Evolutionary conservation across 2,113 vertebrate species (phyloP), one percentile per base, ranked within the genome.

Genomic region (Siphamia tubifer): DNA sequence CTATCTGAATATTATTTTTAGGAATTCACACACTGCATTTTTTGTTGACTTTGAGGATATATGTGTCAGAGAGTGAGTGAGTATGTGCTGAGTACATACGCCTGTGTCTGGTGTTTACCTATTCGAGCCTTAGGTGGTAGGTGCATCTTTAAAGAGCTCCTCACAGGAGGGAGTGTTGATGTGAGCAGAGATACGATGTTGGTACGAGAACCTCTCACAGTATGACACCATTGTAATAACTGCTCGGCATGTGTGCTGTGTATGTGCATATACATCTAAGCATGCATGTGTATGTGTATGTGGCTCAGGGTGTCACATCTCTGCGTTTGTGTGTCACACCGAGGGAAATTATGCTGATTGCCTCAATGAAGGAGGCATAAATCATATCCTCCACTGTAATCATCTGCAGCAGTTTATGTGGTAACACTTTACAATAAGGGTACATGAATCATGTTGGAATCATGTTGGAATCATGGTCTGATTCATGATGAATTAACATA

Each of bases 261-360:
- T 52, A 28, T 58, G 24, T 38, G 30, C 42, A 52, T 34, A 51
- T 45, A 27, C 23, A 43, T 68, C 74, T 51, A 42, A 15, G 16
- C 20, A n/a, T n/a, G 19, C 30, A 12, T 47, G 44, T 13, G 16
- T 23, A 25, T 32, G 55, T 34, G 27, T 9, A 6, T 25, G 51
- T 32, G 36, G 5, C 2, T 32, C 9, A 27, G 15, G 13, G 40
- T 45, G 16, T 32, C 11, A 16, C 28, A 42, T 71, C 32, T 13
- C 16, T 6, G 27, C 60, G 48, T 66, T 43, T 45, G 51, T 64
- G 70, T 73, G 77, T 75, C 68, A 78, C 34, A 80, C 75, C 54
- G 44, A 24, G 77, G 81, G 77, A 85, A 89, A 90, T 86, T 82
- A 86, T 82, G 75, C 77, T 83, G 77, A 88, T 87, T 87, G 74